Conservation (phyloP, 1,140 invertebrate genomes). For the Doryteuthis pealeii region DNA sequence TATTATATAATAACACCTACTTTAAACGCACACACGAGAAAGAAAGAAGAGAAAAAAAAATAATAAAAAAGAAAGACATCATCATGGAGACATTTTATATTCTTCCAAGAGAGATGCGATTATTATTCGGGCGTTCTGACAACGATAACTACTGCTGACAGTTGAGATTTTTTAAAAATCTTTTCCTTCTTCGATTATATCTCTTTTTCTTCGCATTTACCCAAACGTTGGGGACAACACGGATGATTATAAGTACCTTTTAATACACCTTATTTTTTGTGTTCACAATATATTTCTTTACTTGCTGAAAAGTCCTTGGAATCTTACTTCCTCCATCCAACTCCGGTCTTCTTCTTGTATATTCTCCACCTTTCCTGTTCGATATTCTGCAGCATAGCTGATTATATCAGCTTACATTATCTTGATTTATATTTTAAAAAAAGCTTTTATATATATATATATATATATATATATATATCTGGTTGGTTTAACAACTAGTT, state of each 20-base stretch:
- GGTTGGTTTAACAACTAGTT: neutral
- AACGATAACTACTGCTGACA: neutral
- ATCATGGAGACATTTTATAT: neutral
- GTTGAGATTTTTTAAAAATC: neutral
- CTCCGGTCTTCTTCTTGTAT: too few species aligned
- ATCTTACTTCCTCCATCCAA: too few species aligned
- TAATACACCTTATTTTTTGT: neutral
- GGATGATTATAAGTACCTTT: neutral
- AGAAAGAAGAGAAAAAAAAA: too few species aligned
- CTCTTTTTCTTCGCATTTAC: neutral
- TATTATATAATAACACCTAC: too few species aligned
- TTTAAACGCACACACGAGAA: too few species aligned
- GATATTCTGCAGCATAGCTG: too few species aligned
- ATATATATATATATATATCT: too few species aligned
- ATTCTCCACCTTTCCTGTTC: too few species aligned
- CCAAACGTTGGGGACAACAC: neutral
- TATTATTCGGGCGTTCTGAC: neutral
- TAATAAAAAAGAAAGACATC: neutral
- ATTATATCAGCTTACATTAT: too few species aligned
- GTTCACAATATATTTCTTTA: too few species aligned
- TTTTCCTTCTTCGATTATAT: neutral
- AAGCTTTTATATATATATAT: neutral
- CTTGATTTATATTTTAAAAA: too few species aligned
- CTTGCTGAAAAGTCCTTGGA: too few species aligned
- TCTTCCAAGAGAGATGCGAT: neutral